Evolutionary conservation across 2,797 vertebrate genomes (phyloP).

Genomic region (Arrhamphus sclerolepis): DNA sequence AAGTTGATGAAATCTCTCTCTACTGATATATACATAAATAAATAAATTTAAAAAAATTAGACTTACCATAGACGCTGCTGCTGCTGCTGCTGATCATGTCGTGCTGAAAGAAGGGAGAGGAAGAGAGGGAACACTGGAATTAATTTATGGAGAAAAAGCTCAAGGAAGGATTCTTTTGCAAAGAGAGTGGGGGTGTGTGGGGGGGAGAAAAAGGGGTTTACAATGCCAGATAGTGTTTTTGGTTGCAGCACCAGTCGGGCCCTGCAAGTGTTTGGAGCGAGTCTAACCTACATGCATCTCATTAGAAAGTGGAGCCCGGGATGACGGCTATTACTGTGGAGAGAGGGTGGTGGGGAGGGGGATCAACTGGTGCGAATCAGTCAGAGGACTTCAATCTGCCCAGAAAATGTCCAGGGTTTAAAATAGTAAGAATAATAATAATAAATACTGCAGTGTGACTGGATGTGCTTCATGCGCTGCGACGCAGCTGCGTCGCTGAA

Average conservation of each 20-base stretch:
- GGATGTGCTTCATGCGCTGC: no score
- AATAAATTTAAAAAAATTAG: slow-evolving; percentile 40
- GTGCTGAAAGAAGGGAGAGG: slow-evolving; percentile 79
- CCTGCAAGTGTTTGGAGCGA: slow-evolving; percentile 77
- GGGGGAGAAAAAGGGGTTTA: slow-evolving; percentile 84
- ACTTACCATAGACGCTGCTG: slow-evolving; percentile 97
- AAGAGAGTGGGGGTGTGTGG: no score
- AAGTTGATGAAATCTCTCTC: not conserved
- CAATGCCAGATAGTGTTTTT: slow-evolving; percentile 77
- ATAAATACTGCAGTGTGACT: no score
- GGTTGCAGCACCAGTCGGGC: slow-evolving; percentile 85
- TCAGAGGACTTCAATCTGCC: slow-evolving; percentile 20
- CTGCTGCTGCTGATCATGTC: slow-evolving; percentile 97
- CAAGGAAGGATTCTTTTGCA: slow-evolving; percentile 80
- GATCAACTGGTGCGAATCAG: slow-evolving; percentile 63
- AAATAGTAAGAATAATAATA: not conserved
- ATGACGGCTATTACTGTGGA: slow-evolving; percentile 73
- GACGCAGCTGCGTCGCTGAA: no score
- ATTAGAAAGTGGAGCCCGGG: slow-evolving; percentile 93
- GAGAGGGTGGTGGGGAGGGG: not conserved
- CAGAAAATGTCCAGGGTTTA: slow-evolving; percentile 68
- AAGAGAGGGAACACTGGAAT: slow-evolving; percentile 82
- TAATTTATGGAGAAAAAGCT: slow-evolving; percentile 80
- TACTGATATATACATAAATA: no score
- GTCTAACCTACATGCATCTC: slow-evolving; percentile 96